phyloP scores from a whole-genome alignment of 2,113 vertebrate species.

The Trogon melanurus region DNA sequence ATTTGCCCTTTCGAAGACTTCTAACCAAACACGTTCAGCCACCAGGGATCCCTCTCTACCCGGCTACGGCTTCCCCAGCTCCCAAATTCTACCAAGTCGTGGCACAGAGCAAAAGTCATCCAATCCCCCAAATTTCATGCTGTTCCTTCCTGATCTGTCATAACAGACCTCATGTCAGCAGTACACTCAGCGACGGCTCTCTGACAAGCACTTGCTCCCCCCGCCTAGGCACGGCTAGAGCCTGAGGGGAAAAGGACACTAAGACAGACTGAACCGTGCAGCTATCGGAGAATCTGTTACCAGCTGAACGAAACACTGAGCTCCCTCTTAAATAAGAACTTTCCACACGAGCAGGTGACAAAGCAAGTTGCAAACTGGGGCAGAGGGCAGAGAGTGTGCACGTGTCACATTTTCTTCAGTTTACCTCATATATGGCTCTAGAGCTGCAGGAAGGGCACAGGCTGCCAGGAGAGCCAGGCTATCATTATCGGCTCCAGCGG shows the following conservation, averaged over 20 bases:
- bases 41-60: neutral
- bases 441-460: neutral
- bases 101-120: neutral
- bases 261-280: neutral
- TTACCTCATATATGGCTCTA: neutral
- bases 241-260: neutral
- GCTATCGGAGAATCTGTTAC: neutral
- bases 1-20: neutral
- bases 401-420: neutral
- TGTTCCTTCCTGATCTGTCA: neutral
- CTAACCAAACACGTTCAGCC: accelerated
- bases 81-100: neutral
- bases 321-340: neutral
- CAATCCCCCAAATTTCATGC: accelerated
- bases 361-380: neutral
- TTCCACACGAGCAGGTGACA: slow-evolving; percentile 9
- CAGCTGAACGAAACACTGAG: neutral
- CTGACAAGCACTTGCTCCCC: neutral
- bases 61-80: neutral
- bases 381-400: neutral
- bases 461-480: neutral
- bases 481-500: accelerated
- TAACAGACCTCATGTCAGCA: neutral
- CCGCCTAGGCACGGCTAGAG: neutral
- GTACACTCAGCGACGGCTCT: accelerated